Base-by-base conservation (phyloP, 2,888 invertebrate species). In the Tholera decimalis region DNA sequence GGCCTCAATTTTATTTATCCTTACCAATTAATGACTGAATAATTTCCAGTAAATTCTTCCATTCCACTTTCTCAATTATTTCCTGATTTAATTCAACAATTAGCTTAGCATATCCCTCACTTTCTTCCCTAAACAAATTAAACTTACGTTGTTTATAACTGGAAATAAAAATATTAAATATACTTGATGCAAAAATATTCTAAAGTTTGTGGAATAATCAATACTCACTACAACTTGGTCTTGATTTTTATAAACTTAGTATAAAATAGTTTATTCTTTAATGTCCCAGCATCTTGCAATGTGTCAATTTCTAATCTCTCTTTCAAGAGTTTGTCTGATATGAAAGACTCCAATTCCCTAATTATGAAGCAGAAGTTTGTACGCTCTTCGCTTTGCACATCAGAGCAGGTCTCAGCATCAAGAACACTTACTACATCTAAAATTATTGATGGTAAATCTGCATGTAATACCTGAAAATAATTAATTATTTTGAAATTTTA, bases 131-230 rank as follows among this genome's bases (percentile, higher is more conserved):
- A 88, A 99, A 98, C 84, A 99, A 96, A 96, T 99, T 99, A 92
- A 99, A 99, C 89, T 99, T 99, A 84, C 99, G 97, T 93, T 99
- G 99, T 91, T 99, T 99, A 92, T 99, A 99, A 92, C 99, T 99
- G 92, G 72, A 97, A 96, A 33, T 41, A 0, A 67, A 70, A 76
- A 15, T 20, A 24, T n/a, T n/a, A n/a, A n/a, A n/a, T n/a, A n/a
- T n/a, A n/a, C 4, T 9, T 11, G 20, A 11, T 9, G 2, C 4
- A 22, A 24, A 13, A 0, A 39, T 30, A 50, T 28, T 24, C 20
- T 3, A 9, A 15, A 30, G 22, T 9, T 20, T 2, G 4, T 8
- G 0, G 0, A 33, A 46, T 35, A 24, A 30, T 26, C 0, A 33
- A 59, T 93, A 98, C 99, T 97, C 96, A 99, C 99, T 99, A 99